Evolutionary conservation across 2,797 vertebrate species (phyloP).

Genomic region (Eulemur mongoz): DNA sequence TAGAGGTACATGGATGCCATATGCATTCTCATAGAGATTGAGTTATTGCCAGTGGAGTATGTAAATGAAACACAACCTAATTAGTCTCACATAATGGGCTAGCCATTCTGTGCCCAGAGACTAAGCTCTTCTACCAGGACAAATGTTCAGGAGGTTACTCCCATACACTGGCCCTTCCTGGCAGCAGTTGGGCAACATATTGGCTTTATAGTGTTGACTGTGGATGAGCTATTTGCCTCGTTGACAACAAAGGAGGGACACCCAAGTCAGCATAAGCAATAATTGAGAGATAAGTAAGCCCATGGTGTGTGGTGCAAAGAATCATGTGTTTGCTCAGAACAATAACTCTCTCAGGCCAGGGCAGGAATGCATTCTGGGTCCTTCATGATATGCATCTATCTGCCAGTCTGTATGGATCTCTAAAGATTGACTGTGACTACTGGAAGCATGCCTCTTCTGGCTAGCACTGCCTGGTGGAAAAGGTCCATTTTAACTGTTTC

Average conservation of each 20-base stretch:
- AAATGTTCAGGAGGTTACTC: background rate
- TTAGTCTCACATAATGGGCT: conserved; percentile 3
- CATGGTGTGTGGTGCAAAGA: background rate
- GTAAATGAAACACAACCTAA: background rate
- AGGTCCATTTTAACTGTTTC: background rate
- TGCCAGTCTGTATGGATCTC: conserved; percentile 53
- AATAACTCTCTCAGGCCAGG: background rate
- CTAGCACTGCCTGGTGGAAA: background rate
- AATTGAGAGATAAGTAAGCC: conserved; percentile 31
- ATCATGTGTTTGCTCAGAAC: background rate
- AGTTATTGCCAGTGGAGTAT: background rate
- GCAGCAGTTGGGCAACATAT: background rate
- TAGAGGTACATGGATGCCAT: background rate
- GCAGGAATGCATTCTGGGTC: background rate
- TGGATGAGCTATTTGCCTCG: background rate
- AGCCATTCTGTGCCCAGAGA: background rate
- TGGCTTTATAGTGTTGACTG: background rate
- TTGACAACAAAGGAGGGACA: conserved; percentile 34
- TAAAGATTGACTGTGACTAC: conserved; percentile 39
- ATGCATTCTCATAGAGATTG: background rate
- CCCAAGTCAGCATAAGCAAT: conserved; percentile 19
- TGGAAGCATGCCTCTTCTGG: conserved; percentile 4
- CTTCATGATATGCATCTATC: background rate
- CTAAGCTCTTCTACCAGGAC: background rate
- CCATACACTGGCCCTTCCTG: background rate